Evolutionary conservation across 2,797 vertebrate species (phyloP).

Genomic region (Bovichtus variegatus): DNA sequence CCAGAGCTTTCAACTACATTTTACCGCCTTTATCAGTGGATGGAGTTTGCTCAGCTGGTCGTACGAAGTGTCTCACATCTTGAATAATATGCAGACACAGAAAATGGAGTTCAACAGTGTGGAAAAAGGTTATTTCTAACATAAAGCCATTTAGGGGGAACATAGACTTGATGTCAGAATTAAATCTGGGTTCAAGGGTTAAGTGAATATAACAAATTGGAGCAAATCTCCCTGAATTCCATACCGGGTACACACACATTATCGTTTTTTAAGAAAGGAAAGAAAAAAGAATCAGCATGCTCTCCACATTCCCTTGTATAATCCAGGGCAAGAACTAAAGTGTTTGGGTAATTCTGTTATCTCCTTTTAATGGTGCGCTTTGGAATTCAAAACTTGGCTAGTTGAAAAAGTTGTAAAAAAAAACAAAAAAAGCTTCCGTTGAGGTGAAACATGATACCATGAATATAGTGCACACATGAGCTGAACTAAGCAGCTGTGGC

Average conservation of each 20-base stretch:
- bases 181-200: neutral
- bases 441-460: conserved; percentile 12
- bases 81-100: neutral
- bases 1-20: neutral
- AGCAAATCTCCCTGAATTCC: neutral
- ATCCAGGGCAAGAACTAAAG: conserved; percentile 1
- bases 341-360: conserved; percentile 38
- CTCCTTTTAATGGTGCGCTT: neutral
- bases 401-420: conserved; percentile 6
- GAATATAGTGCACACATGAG: conserved; percentile 19
- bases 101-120: neutral
- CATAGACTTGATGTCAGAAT: neutral
- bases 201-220: neutral
- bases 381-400: conserved; percentile 26
- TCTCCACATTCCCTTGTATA: neutral
- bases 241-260: neutral
- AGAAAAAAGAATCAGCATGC: neutral
- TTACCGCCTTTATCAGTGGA: neutral
- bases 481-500: conserved; percentile 7
- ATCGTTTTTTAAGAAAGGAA: neutral
- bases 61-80: neutral
- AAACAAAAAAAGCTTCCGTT: conserved; percentile 4
- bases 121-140: neutral
- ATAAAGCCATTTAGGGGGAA: neutral
- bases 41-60: neutral